phyloP scores from a whole-genome alignment of 2,797 vertebrate species.

The Coregonus suidteri region DNA sequence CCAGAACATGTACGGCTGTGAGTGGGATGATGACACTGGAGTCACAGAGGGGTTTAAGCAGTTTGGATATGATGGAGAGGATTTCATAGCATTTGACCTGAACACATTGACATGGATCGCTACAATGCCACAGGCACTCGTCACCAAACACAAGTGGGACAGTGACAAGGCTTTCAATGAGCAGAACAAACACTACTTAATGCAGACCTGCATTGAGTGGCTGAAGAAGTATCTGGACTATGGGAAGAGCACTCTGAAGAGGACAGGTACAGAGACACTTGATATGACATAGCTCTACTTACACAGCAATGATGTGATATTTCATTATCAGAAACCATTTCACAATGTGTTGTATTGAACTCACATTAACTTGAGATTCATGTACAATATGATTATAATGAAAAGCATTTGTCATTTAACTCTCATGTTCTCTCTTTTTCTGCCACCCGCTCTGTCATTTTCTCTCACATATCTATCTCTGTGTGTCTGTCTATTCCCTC shows the following conservation, averaged over 20 bases:
- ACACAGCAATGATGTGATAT: not conserved
- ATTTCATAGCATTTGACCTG: conserved; percentile 20
- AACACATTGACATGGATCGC: conserved; percentile 22
- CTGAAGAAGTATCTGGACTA: conserved; percentile 45
- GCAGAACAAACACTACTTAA: accelerated
- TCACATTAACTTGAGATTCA: too few relatives aligned
- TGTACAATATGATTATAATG: too few relatives aligned
- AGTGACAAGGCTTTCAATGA: accelerated
- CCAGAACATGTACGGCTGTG: too few relatives aligned
- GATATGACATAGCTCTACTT: not conserved
- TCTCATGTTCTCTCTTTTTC: too few relatives aligned
- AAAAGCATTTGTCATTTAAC: too few relatives aligned
- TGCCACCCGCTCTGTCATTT: too few relatives aligned
- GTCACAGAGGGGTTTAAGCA: not conserved
- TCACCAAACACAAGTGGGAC: conserved; percentile 31
- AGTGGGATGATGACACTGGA: too few relatives aligned
- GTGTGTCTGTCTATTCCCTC: too few relatives aligned
- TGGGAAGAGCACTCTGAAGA: conserved; percentile 40
- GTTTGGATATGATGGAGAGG: conserved; percentile 37
- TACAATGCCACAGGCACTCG: not conserved
- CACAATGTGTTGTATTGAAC: not conserved
- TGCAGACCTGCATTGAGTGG: not conserved
- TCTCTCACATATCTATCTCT: too few relatives aligned
- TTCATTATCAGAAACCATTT: not conserved
- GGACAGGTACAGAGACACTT: conserved; percentile 51